Conservation (phyloP, 2,888 invertebrate genomes). For the Mythimna vitellina region DNA sequence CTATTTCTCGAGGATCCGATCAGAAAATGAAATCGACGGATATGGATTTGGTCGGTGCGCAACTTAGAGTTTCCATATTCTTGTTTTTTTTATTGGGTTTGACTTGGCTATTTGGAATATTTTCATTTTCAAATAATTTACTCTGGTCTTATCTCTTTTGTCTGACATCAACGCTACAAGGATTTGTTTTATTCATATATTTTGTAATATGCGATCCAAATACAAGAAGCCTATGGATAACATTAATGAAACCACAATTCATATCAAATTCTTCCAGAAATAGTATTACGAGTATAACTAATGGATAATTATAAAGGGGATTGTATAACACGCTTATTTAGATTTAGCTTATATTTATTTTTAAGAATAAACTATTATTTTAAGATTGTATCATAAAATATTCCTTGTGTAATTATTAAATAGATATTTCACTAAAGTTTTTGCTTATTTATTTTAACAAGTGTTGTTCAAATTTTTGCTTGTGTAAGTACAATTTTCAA, state of each 20-base stretch:
- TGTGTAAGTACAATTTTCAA: background rate
- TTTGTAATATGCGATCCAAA: conserved; percentile 90
- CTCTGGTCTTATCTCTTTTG: conserved; percentile 92
- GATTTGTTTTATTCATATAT: conserved; percentile 91
- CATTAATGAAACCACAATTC: conserved; percentile 81
- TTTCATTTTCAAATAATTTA: conserved; percentile 87
- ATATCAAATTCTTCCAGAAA: conserved; percentile 74
- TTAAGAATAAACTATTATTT: background rate
- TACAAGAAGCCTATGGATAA: conserved; percentile 89
- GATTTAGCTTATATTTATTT: conserved; percentile 3
- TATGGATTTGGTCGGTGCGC: conserved; percentile 84
- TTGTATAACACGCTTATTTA: conserved; percentile 32
- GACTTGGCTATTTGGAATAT: conserved; percentile 91
- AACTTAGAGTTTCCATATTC: conserved; percentile 90
- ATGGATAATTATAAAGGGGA: conserved; percentile 42
- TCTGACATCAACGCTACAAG: conserved; percentile 91
- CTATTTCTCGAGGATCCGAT: conserved; percentile 88
- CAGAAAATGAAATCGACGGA: conserved; percentile 85
- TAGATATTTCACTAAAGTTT: conserved; percentile 13
- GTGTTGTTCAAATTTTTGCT: background rate
- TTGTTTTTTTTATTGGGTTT: conserved; percentile 91
- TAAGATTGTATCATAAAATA: conserved; percentile 1
- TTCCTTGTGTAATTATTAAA: conserved; percentile 18
- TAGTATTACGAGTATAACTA: conserved; percentile 80
- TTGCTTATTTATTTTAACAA: conserved; percentile 5